A percentile compares a stretch with the other conserved stretches of the same genome.
phyloP scores from a whole-genome alignment of 2,113 vertebrate genomes.

The Prietella phreatophila region DNA sequence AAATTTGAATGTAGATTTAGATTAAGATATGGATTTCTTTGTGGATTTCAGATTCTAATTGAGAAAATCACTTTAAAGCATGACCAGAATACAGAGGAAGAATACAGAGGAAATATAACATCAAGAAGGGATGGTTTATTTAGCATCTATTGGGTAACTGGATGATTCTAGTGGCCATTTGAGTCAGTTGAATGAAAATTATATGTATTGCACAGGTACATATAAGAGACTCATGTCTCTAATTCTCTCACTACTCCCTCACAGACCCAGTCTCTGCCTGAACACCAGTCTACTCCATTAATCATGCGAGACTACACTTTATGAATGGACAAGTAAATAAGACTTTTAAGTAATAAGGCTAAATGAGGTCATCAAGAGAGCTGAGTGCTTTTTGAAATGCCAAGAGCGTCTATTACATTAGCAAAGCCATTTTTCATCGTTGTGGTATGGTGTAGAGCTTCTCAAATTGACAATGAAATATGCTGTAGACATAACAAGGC shows the following conservation, averaged over 20 bases:
- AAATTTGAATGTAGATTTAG: neutral
- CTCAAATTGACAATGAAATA: constrained; percentile 51
- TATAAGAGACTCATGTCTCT: neutral
- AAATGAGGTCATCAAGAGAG: constrained; percentile 54
- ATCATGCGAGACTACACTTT: constrained; percentile 56
- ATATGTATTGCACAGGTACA: neutral
- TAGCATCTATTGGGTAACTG: neutral
- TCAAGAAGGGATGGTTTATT: constrained; percentile 86
- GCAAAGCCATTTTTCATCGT: constrained; percentile 44
- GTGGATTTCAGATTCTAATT: neutral
- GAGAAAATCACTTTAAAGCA: constrained; percentile 55
- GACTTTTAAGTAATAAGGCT: constrained; percentile 49
- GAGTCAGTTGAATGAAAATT: neutral
- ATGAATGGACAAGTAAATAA: constrained; percentile 51
- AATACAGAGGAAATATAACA: constrained; percentile 68
- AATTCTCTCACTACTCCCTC: neutral
- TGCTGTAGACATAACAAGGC: constrained; percentile 39
- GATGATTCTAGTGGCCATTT: neutral
- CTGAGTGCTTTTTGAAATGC: constrained; percentile 57
- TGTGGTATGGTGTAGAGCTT: constrained; percentile 44
- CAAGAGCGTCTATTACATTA: constrained; percentile 52
- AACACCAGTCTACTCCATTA: constrained; percentile 33
- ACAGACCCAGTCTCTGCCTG: constrained; percentile 6
- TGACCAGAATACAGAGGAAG: too few relatives aligned
- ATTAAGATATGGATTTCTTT: neutral